Evolutionary conservation across 2,797 vertebrate genomes (phyloP), one percentile per base, ranked within the genome.

Genomic region (Cossypha heuglini): DNA sequence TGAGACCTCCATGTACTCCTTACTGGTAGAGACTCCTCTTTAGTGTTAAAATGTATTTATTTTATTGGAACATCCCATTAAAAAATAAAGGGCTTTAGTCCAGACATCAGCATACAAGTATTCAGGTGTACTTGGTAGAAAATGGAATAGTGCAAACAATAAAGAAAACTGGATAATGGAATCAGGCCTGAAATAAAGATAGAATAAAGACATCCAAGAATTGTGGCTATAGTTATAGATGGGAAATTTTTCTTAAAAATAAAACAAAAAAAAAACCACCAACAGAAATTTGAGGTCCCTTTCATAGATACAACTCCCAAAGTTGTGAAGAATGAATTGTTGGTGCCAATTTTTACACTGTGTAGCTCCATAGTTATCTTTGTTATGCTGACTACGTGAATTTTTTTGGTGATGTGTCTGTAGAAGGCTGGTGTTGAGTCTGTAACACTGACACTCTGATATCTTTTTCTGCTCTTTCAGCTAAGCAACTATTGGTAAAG

Each of bases 401-500:
- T 90, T 78, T 90, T 71, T 68, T 77, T 58, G 37, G 78, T 76
- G 69, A 86, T 95, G 64, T 91, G 75, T 96, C 90, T 96, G 73
- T 49, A 37, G 69, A 82, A 51, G n/a, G 62, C 76, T 90, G 82
- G 31, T 87, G 86, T 94, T 94, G 94, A 94, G 88, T 94, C 92
- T 95, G 75, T 73, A 90, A 72, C 55, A 28, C 51, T 68, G 91
- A 88, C 90, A 61, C 78, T 54, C 74, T 59, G 86, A 21, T 96
- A 92, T 75, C 82, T 86, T 94, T 75, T 63, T 71, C 58, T 91
- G 57, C 81, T 80, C 76, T 90, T 89, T 82, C 71, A 72, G 81
- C 71, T 89, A 80, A 89, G 83, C 75, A 96, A 31, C 77, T 93
- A 92, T 93, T 90, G 88, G 78, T 67, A 78, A 88, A 92, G 90